Conservation (phyloP, 2,113 vertebrate genomes). For the Phylloscopus trochiloides region DNA sequence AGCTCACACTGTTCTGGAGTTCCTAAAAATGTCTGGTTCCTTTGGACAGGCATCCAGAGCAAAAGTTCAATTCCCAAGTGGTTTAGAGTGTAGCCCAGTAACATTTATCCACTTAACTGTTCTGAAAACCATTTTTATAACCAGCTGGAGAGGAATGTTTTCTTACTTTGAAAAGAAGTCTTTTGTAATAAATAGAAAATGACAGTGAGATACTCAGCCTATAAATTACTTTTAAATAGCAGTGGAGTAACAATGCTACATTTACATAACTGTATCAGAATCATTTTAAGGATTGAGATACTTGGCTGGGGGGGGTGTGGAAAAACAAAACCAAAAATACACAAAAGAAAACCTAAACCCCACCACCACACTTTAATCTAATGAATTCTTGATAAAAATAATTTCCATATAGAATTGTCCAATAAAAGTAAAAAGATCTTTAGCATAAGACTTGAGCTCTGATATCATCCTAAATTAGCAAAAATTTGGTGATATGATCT, state of each 20-base stretch:
- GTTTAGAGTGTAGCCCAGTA: neutral
- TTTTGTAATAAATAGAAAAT: neutral
- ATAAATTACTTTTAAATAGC: neutral
- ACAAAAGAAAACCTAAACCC: accelerated
- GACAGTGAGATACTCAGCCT: neutral
- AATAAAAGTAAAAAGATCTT: neutral
- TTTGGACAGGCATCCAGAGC: neutral
- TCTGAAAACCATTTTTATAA: neutral
- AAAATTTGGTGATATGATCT: neutral
- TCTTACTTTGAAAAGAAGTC: neutral
- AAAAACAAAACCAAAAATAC: neutral
- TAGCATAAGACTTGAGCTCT: neutral
- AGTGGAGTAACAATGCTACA: neutral
- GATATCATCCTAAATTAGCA: neutral
- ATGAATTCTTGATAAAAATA: neutral
- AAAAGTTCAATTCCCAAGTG: neutral
- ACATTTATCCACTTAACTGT: neutral
- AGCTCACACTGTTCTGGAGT: neutral
- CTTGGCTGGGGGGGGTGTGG: accelerated
- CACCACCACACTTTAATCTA: neutral
- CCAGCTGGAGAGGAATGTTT: neutral
- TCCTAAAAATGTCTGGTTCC: neutral
- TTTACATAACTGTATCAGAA: neutral
- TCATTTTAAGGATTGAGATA: neutral
- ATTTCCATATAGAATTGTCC: neutral